Conservation (phyloP, 2,113 vertebrate genomes). For the Ia io region DNA sequence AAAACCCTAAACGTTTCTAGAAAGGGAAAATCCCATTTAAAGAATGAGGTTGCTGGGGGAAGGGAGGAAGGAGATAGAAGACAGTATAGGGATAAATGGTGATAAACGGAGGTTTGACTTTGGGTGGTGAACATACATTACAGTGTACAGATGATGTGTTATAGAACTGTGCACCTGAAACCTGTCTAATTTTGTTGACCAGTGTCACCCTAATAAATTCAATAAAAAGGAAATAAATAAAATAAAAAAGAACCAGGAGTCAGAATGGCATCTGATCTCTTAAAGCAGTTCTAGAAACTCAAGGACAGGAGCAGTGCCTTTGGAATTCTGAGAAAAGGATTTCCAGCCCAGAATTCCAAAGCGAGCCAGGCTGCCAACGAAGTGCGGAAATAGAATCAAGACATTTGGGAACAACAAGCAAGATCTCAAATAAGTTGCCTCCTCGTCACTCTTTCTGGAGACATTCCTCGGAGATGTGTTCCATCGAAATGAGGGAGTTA, state of each 20-base stretch:
- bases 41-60: neutral
- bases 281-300: neutral
- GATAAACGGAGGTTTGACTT: neutral
- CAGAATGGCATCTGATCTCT: neutral
- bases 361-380: neutral
- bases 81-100: neutral
- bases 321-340: neutral
- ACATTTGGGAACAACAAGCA: neutral
- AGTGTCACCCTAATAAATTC: neutral
- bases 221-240: neutral
- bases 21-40: neutral
- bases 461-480: neutral
- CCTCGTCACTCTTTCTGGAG: neutral
- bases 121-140: neutral
- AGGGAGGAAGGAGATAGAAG: neutral
- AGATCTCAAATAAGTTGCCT: neutral
- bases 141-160: neutral
- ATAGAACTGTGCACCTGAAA: neutral
- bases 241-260: neutral
- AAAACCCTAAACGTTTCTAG: neutral
- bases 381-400: neutral
- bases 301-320: neutral
- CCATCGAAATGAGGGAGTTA: neutral
- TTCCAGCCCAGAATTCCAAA: neutral
- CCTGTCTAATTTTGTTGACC: neutral